A percentile compares a stretch with the other conserved stretches of the same genome.
Conservation (phyloP, 1,140 invertebrate species). For the Eriosoma lanigerum region DNA sequence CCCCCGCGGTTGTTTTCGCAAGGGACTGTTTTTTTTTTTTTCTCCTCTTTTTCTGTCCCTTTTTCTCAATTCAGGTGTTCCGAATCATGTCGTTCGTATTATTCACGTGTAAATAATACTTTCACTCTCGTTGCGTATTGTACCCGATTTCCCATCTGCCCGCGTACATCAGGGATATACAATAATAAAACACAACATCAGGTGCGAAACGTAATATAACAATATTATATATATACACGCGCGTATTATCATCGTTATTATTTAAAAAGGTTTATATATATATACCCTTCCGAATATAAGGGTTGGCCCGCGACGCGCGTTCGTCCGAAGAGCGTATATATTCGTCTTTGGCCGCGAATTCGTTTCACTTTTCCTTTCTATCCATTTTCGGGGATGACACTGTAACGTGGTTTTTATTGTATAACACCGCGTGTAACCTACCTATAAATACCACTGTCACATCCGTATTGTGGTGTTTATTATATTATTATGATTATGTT, state of each 20-base stretch:
- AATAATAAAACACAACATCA: background rate
- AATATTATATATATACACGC: background rate
- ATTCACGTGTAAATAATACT: background rate
- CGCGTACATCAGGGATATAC: too few relatives aligned
- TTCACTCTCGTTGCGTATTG: conserved; percentile 21
- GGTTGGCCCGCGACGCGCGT: background rate
- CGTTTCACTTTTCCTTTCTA: conserved; percentile 27
- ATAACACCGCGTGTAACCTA: background rate
- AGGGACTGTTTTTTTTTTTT: background rate
- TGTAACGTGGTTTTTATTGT: background rate
- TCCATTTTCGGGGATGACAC: conserved; percentile 10
- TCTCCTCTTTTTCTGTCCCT: too few relatives aligned
- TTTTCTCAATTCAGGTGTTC: background rate
- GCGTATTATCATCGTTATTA: too few relatives aligned
- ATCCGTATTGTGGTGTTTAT: background rate
- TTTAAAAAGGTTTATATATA: background rate
- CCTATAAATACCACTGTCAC: background rate
- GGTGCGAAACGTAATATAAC: conserved; percentile 9
- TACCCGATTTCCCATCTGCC: conserved; percentile 12
- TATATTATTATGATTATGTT: background rate
- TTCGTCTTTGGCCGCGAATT: background rate
- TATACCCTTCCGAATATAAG: background rate
- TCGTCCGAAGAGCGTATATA: background rate
- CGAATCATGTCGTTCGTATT: background rate
- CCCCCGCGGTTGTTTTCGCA: background rate